phyloP scores from a whole-genome alignment of 1,140 invertebrate species.

The Geopemphigus sp. region DNA sequence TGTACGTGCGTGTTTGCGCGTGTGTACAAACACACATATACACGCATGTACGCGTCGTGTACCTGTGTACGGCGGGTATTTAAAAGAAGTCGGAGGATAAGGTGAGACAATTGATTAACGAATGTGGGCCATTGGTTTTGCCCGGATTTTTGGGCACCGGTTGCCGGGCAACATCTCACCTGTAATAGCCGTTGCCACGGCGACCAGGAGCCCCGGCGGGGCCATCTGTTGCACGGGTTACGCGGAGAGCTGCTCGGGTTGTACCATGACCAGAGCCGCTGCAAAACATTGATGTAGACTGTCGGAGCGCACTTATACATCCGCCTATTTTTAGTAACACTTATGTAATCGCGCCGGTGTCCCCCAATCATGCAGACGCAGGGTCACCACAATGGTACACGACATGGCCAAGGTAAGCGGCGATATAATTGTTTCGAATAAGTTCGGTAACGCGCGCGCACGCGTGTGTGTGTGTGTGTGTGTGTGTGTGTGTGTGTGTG shows the following conservation, averaged over 20 bases:
- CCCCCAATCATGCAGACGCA: slow-evolving; percentile 35
- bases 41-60: too few species aligned
- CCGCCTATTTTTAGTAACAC: slow-evolving; percentile 45
- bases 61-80: too few species aligned
- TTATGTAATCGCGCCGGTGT: slow-evolving; percentile 46
- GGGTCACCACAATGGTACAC: slow-evolving; percentile 30
- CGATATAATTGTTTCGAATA: too few species aligned
- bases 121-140: slow-evolving; percentile 50
- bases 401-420: slow-evolving; percentile 9
- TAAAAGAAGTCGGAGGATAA: slow-evolving; percentile 30
- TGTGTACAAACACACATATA: too few species aligned
- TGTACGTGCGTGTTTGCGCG: background rate
- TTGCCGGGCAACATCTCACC: slow-evolving; percentile 48
- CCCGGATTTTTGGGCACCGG: slow-evolving; percentile 49
- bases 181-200: slow-evolving; percentile 49
- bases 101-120: slow-evolving; percentile 49
- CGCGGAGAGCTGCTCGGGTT: slow-evolving; percentile 14
- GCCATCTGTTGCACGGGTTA: slow-evolving; percentile 43
- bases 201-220: slow-evolving; percentile 44
- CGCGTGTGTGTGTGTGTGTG: too few species aligned
- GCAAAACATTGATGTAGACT: slow-evolving; percentile 49
- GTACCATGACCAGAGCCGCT: slow-evolving; percentile 48
- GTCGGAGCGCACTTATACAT: slow-evolving; percentile 28
- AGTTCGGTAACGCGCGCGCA: too few species aligned
- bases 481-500: too few species aligned